phyloP scores from a whole-genome alignment of 2,888 invertebrate genomes.

The Cryptocephalus moraei region DNA sequence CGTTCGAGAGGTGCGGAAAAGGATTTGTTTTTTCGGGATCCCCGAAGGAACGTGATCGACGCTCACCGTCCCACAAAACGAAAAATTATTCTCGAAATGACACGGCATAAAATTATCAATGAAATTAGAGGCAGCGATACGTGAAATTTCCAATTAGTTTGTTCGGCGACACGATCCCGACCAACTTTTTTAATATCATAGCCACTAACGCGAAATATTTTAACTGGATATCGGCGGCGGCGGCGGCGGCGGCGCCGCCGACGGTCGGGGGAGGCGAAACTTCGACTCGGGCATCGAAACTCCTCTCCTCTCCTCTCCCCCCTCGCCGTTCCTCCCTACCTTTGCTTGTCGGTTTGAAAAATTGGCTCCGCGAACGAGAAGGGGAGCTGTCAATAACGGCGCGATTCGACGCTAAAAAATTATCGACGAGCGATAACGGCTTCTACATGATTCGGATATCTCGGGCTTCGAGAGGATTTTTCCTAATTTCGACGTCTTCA shows the following conservation, averaged over 20 bases:
- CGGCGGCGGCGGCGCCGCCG: neutral
- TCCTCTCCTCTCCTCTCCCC: neutral
- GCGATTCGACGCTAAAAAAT: too few species aligned
- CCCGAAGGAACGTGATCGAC: neutral
- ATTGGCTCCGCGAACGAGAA: too few species aligned
- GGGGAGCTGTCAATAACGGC: too few species aligned
- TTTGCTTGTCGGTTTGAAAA: neutral
- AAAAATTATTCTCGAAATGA: conserved; percentile 13
- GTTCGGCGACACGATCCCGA: conserved; percentile 9
- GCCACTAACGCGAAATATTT: conserved; percentile 15
- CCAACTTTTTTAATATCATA: conserved; percentile 22
- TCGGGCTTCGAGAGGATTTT: too few species aligned
- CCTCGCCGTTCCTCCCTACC: neutral
- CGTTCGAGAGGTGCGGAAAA: neutral
- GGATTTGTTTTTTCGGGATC: neutral
- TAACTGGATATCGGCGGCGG: conserved; percentile 2
- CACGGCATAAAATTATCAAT: conserved; percentile 25
- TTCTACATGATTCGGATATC: too few species aligned
- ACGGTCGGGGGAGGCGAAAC: neutral
- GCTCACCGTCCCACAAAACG: neutral
- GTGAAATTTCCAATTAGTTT: conserved; percentile 30
- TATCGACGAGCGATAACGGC: too few species aligned
- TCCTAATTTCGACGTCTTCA: too few species aligned
- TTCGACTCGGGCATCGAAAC: neutral
- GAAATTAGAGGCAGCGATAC: conserved; percentile 25